These are phyloP conservation scores for Myripristis murdjan DNA, from an alignment of 2,797 vertebrate species.

Conservation along the genomic window DNA sequence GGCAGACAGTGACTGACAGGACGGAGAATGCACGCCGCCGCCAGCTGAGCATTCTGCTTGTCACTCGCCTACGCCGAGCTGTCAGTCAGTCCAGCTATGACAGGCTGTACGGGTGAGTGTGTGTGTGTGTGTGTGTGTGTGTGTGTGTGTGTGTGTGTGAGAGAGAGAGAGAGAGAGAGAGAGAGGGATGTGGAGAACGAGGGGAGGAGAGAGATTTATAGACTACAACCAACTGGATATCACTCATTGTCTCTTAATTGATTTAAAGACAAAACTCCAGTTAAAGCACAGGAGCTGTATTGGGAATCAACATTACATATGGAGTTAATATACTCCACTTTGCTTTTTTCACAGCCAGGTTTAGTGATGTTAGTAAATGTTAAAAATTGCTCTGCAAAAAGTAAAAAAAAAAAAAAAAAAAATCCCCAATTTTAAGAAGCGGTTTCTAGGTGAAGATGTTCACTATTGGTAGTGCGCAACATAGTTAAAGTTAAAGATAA, in stretches of 20 bases:
- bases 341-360: too few species aligned
- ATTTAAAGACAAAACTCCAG: neutral
- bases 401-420: neutral
- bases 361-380: too few species aligned
- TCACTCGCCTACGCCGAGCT: constrained; percentile 58
- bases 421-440: too few species aligned
- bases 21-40: constrained; percentile 37
- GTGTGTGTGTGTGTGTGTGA: constrained; percentile 23
- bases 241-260: neutral
- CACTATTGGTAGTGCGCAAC: too few species aligned
- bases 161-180: neutral
- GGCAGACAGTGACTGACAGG: constrained; percentile 44
- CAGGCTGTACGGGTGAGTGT: constrained; percentile 7
- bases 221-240: neutral
- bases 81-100: constrained; percentile 68
- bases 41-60: constrained; percentile 63
- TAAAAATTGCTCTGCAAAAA: too few species aligned
- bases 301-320: neutral
- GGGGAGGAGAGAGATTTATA: neutral
- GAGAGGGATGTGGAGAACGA: neutral
- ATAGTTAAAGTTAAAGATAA: too few species aligned
- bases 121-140: neutral
- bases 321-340: neutral
- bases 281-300: too few species aligned
- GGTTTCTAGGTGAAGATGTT: too few species aligned